Conservation (phyloP, 1,140 invertebrate genomes). For the Holotrichia oblita region DNA sequence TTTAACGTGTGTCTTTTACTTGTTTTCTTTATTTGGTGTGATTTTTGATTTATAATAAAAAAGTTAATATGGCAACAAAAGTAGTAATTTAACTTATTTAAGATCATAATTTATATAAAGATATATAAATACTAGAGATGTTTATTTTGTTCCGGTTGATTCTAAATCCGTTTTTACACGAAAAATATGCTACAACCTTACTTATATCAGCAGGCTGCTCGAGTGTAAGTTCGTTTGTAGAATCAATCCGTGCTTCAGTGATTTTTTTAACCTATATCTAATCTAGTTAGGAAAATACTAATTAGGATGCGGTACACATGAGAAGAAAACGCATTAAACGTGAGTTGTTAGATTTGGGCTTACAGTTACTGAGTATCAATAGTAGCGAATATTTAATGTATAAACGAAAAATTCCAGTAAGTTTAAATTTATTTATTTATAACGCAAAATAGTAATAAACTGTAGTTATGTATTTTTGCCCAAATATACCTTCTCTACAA, state of each 20-base stretch:
- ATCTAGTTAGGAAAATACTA: constrained; percentile 35
- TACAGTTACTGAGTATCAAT: constrained; percentile 16
- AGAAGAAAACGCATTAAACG: constrained; percentile 4
- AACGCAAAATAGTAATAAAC: constrained; percentile 9
- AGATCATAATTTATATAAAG: constrained; percentile 40
- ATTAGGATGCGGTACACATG: constrained; percentile 26
- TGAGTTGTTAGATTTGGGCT: constrained; percentile 35
- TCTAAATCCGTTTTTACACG: background rate
- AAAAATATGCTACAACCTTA: constrained; percentile 14
- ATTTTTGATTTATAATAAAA: constrained; percentile 29
- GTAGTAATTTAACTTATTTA: constrained; percentile 41
- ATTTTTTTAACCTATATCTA: constrained; percentile 34
- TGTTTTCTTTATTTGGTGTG: constrained; percentile 31
- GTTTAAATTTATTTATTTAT: constrained; percentile 39
- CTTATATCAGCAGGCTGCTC: background rate
- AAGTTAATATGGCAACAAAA: constrained; percentile 25
- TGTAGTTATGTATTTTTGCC: constrained; percentile 29
- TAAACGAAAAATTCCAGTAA: constrained; percentile 35
- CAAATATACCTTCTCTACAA: constrained; percentile 31
- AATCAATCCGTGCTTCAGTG: constrained; percentile 23
- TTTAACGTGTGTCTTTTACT: constrained; percentile 29
- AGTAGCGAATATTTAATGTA: constrained; percentile 10
- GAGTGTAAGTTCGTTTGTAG: background rate
- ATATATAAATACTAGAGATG: constrained; percentile 29
- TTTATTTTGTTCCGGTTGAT: constrained; percentile 31